These are phyloP conservation scores for Synchiropus splendidus DNA, from an alignment of 2,113 vertebrate genomes.

Conservation along the genomic window DNA sequence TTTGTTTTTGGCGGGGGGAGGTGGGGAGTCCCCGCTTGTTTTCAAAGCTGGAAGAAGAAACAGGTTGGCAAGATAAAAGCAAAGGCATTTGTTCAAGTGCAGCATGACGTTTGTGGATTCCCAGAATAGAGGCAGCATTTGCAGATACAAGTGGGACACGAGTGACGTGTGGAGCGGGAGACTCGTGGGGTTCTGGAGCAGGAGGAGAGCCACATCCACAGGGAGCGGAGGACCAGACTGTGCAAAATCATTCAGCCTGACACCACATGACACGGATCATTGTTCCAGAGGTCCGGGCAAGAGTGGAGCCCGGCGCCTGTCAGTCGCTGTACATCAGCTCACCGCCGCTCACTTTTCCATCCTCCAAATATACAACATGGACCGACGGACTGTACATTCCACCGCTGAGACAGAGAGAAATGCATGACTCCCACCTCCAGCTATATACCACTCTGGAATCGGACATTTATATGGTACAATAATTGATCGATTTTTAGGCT, in stretches of 20 bases:
- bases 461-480: slow-evolving; percentile 15
- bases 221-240: no score
- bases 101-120: slow-evolving; percentile 13
- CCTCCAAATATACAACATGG: slow-evolving; percentile 89
- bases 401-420: no score
- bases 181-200: no score
- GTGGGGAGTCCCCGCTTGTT: no score
- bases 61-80: neutral
- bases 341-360: slow-evolving; percentile 19
- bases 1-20: neutral
- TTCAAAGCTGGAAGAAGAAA: no score
- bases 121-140: slow-evolving; percentile 3
- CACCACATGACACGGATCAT: no score
- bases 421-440: neutral
- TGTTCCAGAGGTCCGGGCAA: neutral
- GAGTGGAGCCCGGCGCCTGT: neutral
- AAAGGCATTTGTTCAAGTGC: slow-evolving; percentile 33
- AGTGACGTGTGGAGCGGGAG: no score
- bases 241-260: no score
- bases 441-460: slow-evolving; percentile 30
- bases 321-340: slow-evolving; percentile 3
- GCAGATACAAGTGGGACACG: no score
- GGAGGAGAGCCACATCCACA: no score
- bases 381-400: slow-evolving; percentile 74
- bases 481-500: neutral